These are phyloP conservation scores for Opisthocomus hoazin DNA, from an alignment of 2,113 vertebrate genomes.

Conservation along the genomic window DNA sequence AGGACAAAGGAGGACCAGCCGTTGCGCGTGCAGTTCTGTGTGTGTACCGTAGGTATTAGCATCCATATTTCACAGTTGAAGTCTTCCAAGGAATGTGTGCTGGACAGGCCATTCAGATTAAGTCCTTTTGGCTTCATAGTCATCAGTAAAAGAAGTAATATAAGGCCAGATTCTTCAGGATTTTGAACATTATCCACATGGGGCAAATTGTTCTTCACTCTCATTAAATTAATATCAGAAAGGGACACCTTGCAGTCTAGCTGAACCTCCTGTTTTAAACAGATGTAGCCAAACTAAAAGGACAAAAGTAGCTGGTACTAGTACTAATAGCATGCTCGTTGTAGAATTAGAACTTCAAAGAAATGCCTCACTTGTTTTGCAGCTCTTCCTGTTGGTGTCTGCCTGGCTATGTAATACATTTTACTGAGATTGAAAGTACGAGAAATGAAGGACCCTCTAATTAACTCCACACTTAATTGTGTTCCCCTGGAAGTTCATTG, in stretches of 20 bases:
- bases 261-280: not conserved
- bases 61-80: not conserved
- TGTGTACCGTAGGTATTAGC: not conserved
- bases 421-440: not conserved
- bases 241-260: not conserved
- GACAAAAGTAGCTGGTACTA: not conserved
- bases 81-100: not conserved
- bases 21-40: not conserved
- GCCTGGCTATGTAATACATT: not conserved
- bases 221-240: not conserved
- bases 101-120: not conserved
- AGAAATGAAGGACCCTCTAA: not conserved
- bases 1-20: not conserved
- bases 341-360: not conserved
- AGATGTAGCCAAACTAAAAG: not conserved
- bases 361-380: not conserved
- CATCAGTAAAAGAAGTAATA: not conserved
- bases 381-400: not conserved
- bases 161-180: not conserved
- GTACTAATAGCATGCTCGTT: not conserved
- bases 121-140: not conserved
- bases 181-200: not conserved
- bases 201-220: not conserved
- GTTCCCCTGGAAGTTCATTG: not conserved
- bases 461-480: not conserved